Conservation (phyloP, 2,113 vertebrate species). For the Oplegnathus fasciatus region DNA sequence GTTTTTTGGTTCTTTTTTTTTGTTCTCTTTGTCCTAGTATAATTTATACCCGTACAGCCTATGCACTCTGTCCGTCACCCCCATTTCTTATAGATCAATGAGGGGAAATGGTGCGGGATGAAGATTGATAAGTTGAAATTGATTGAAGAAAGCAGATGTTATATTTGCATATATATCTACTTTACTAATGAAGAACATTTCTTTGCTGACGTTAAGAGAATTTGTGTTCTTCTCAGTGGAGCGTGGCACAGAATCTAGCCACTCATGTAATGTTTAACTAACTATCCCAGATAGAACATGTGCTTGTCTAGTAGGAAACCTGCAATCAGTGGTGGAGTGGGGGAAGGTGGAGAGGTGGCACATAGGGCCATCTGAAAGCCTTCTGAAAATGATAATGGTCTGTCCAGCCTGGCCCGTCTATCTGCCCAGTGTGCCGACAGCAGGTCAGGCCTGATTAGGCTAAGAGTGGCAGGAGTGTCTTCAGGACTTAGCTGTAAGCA, state of each 20-base stretch:
- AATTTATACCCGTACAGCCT: not conserved
- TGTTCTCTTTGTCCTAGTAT: not conserved
- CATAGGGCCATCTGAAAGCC: constrained; percentile 58
- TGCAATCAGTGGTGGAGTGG: constrained; percentile 60
- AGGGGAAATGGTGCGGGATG: not conserved
- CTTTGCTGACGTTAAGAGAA: not conserved
- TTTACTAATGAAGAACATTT: constrained; percentile 10
- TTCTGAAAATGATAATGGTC: constrained; percentile 75
- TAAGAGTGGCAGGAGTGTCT: constrained; percentile 84
- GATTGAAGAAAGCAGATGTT: not conserved
- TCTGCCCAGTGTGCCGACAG: constrained; percentile 71
- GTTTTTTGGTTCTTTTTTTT: not conserved
- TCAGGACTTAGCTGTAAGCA: constrained; percentile 86
- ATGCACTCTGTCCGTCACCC: not conserved
- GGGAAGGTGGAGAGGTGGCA: constrained; percentile 46
- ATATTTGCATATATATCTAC: not conserved
- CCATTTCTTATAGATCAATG: not conserved
- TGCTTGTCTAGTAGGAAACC: constrained; percentile 55
- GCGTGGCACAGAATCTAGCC: constrained; percentile 39
- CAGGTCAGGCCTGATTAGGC: constrained; percentile 85
- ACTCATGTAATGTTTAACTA: constrained; percentile 76
- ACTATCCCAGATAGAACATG: constrained; percentile 56
- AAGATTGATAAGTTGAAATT: constrained; percentile 3
- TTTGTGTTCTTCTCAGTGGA: constrained; percentile 5
- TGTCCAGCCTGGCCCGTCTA: constrained; percentile 69